Conservation (phyloP, 2,113 vertebrate genomes). For the Hipposideros armiger region DNA sequence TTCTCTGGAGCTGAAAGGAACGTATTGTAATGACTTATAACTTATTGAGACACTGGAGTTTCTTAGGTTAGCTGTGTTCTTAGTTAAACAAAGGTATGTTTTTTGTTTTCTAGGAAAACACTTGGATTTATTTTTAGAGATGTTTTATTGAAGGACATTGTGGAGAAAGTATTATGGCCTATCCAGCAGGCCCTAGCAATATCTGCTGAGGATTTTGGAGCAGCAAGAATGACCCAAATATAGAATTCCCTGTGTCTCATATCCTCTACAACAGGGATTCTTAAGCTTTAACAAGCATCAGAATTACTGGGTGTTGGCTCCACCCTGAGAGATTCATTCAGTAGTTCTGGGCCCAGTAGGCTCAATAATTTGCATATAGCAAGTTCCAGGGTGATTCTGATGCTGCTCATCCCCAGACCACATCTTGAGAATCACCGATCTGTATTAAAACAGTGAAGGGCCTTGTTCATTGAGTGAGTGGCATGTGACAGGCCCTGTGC, state of each 20-base stretch:
- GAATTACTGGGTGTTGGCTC: not conserved
- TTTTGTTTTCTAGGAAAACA: constrained; percentile 38
- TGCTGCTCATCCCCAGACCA: not conserved
- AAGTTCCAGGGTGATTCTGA: not conserved
- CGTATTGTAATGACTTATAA: not conserved
- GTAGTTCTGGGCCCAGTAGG: not conserved
- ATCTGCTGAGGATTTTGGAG: not conserved
- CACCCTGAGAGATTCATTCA: not conserved
- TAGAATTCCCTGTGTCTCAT: not conserved
- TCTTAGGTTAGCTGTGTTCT: constrained; percentile 6
- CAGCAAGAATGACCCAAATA: not conserved
- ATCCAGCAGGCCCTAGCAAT: not conserved
- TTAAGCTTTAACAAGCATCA: not conserved
- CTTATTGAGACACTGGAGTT: constrained; percentile 1
- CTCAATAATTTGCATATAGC: not conserved
- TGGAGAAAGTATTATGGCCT: not conserved
- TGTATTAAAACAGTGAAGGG: not conserved
- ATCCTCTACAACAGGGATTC: not conserved
- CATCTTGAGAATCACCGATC: not conserved
- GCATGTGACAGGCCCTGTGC: not conserved
- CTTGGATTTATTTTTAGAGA: constrained; percentile 50
- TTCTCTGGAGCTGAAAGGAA: not conserved
- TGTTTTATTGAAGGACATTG: constrained; percentile 23
- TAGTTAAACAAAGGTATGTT: not conserved
- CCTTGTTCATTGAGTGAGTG: not conserved